Base-by-base conservation (phyloP, 2,888 invertebrate genomes). In the Sycophila texana region DNA sequence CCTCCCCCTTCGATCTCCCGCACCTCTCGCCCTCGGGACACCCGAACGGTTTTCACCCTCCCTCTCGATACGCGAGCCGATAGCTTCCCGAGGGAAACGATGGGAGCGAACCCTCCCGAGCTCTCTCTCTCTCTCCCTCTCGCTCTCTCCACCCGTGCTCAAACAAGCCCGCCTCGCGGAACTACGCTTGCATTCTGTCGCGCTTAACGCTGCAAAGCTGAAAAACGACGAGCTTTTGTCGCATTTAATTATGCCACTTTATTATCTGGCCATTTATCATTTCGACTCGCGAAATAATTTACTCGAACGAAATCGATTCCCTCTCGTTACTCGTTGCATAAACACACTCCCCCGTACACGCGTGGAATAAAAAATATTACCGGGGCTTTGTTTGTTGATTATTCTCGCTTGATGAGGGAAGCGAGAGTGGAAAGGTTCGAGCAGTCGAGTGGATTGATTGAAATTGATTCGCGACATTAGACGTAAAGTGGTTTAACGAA, bases 51-150 rank as follows among this genome's bases (percentile, higher is more conserved):
- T 86, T 87, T 87, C 87, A 86, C 88, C 88, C 89, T 88, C 75
- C 87, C 89, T 89, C 89, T 89, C 90, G 90, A 90, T 90, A 90
- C 88, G 88, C 88, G 89, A 89, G 88, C 89, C 90, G 90, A 90
- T 90, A 90, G 89, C 90, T 90, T 89, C 89, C 87, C 88, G 82
- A 84, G 88, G 89, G 87, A 86, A 84, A 84, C 87, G 89, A 88
- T 88, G 88, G 86, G 86, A 88, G 86, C 86, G 84, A 82, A 82
- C 83, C 85, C 84, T 84, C 85, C 85, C 86, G 82, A 84, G 84
- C 85, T 85, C 84, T 55, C 39, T 58, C 72, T 39, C 39, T 39
- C 39, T 39, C 39, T 2, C 39, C 4, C 39, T n/a, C 57, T 47
- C 16, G 30, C 70, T 12, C 30, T 20, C 30, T n/a, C n/a, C 60